Percentiles rank a stretch among this genome's conserved stretches.
Conservation (phyloP, 1,140 invertebrate genomes). For the Drosophila arizonae region DNA sequence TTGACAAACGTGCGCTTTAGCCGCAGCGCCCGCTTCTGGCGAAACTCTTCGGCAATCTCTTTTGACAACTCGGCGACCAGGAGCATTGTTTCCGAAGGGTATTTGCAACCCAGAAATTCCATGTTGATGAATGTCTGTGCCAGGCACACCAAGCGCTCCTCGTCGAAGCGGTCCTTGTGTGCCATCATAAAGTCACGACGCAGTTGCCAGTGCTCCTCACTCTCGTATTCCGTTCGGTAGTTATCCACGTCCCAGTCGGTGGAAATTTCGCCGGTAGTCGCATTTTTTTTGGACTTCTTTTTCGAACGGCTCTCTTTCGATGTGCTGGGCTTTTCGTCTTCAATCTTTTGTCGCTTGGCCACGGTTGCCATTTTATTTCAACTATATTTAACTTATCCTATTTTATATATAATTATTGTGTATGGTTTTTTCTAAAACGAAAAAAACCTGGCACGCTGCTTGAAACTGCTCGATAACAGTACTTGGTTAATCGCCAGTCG, state of each 20-base stretch:
- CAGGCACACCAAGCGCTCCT: conserved; percentile 90
- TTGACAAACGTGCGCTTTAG: conserved; percentile 90
- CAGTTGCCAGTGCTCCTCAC: conserved; percentile 92
- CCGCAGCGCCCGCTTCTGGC: conserved; percentile 87
- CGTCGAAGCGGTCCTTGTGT: conserved; percentile 88
- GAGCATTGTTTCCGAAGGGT: conserved; percentile 91
- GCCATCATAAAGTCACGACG: conserved; percentile 88
- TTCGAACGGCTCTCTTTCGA: conserved; percentile 13
- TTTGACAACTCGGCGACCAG: conserved; percentile 88
- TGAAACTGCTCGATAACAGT: conserved; percentile 9
- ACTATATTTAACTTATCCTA: neutral
- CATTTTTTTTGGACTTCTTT: conserved; percentile 19
- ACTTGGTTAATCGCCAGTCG: conserved; percentile 26
- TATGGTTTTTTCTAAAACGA: conserved; percentile 10
- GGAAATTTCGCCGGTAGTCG: conserved; percentile 30
- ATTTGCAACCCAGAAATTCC: conserved; percentile 93
- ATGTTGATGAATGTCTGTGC: conserved; percentile 92
- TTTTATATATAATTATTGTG: conserved; percentile 15
- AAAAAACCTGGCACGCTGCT: conserved; percentile 24
- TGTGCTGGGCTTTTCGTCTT: conserved; percentile 14
- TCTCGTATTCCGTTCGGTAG: conserved; percentile 88
- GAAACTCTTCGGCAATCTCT: conserved; percentile 87
- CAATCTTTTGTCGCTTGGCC: conserved; percentile 29
- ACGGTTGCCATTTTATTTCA: conserved; percentile 48
- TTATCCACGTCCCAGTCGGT: conserved; percentile 86